Conservation (phyloP, 2,888 invertebrate genomes). For the Temnothorax unifasciatus region DNA sequence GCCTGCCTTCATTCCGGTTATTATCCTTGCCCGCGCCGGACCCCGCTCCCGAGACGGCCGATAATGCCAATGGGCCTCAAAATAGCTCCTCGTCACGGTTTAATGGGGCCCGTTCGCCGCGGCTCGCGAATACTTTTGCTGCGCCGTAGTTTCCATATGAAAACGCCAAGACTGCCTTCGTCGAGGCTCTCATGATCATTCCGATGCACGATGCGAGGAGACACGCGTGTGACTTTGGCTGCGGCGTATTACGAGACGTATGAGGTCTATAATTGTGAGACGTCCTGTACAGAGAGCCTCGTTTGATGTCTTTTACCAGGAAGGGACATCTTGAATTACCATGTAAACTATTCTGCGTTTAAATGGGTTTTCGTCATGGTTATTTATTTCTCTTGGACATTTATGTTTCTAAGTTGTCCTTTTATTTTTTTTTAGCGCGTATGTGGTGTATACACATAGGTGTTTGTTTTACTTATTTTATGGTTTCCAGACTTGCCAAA, state of each 20-base stretch:
- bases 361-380: not conserved
- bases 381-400: not conserved
- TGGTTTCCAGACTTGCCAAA: too few species aligned
- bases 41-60: conserved; percentile 38
- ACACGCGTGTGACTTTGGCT: not conserved
- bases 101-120: conserved; percentile 60
- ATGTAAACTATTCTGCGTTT: not conserved
- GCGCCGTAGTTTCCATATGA: not conserved
- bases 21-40: conserved; percentile 53
- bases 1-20: not conserved
- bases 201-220: not conserved
- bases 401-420: not conserved
- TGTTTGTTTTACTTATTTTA: not conserved
- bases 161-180: not conserved
- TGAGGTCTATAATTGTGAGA: not conserved
- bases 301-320: not conserved
- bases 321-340: not conserved
- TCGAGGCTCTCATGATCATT: not conserved
- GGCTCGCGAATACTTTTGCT: not conserved
- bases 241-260: not conserved
- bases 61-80: conserved; percentile 73
- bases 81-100: conserved; percentile 75
- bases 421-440: not conserved
- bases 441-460: not conserved
- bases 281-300: not conserved